Evolutionary conservation across 2,113 vertebrate species (phyloP).

Genomic region (Pyxicephalus adspersus): DNA sequence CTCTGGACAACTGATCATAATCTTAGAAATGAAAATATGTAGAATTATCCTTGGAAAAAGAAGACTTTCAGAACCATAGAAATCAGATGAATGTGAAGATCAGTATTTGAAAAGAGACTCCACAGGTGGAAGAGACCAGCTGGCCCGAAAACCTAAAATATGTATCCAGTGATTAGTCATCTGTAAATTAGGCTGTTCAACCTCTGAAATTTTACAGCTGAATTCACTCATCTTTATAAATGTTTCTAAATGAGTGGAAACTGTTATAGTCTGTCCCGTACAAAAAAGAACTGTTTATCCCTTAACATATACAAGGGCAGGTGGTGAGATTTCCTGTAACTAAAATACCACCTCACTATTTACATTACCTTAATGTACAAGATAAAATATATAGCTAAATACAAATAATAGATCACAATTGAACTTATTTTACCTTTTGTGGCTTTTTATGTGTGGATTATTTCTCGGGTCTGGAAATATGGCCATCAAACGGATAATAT

Average conservation of each 20-base stretch:
- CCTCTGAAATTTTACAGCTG: constrained; percentile 60
- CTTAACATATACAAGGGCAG: constrained; percentile 71
- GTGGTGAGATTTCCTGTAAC: constrained; percentile 67
- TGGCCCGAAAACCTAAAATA: constrained; percentile 3
- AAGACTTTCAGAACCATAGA: too few relatives aligned
- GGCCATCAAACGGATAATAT: not conserved
- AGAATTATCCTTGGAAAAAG: too few relatives aligned
- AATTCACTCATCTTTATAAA: constrained; percentile 66
- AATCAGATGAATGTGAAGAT: too few relatives aligned
- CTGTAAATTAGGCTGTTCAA: not conserved
- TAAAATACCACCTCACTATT: constrained; percentile 63
- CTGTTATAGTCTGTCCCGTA: constrained; percentile 66
- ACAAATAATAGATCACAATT: not conserved
- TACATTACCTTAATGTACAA: constrained; percentile 66
- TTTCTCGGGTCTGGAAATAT: not conserved
- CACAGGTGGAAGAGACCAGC: constrained; percentile 12
- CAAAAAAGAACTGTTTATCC: constrained; percentile 62
- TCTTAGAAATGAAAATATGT: too few relatives aligned
- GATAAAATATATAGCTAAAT: constrained; percentile 51
- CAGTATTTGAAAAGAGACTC: too few relatives aligned
- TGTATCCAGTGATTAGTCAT: constrained; percentile 14
- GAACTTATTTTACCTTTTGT: not conserved
- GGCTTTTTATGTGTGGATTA: not conserved
- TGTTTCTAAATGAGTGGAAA: constrained; percentile 62
- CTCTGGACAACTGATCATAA: too few relatives aligned